Percentiles rank a stretch among this genome's conserved stretches.
Conservation (phyloP, 2,888 invertebrate genomes). For the Gordius sp. region DNA sequence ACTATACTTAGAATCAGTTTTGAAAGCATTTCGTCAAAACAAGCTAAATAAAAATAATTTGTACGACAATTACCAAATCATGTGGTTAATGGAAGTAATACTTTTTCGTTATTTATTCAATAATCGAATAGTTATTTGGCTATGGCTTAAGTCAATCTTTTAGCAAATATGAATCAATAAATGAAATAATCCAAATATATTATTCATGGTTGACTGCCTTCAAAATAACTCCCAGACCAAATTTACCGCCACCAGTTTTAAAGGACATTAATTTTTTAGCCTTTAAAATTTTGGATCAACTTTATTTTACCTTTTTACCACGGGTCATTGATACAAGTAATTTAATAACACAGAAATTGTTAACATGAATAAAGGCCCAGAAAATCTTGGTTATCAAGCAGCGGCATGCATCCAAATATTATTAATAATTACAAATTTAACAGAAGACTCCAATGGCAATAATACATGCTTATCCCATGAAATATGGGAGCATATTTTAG, state of each 20-base stretch:
- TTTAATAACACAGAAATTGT: neutral
- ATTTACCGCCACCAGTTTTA: neutral
- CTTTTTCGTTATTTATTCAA: neutral
- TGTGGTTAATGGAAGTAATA: neutral
- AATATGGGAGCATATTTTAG: neutral
- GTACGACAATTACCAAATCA: neutral
- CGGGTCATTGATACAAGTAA: conserved; percentile 7
- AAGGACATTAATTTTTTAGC: neutral
- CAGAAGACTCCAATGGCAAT: neutral
- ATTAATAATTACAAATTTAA: neutral
- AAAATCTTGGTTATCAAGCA: conserved; percentile 13
- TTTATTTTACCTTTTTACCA: neutral
- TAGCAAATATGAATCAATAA: neutral
- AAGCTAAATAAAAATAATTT: neutral
- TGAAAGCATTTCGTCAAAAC: neutral
- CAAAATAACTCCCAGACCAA: neutral
- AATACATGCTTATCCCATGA: neutral
- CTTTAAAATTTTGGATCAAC: neutral
- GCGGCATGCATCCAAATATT: conserved; percentile 1
- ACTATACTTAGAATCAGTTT: neutral
- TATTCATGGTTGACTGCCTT: neutral
- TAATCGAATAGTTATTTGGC: conserved; percentile 6
- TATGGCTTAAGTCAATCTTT: neutral
- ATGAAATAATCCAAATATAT: conserved; percentile 12
- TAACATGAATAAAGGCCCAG: neutral